Evolutionary conservation across 2,113 vertebrate species (phyloP).

Genomic region (Caranx ignobilis): DNA sequence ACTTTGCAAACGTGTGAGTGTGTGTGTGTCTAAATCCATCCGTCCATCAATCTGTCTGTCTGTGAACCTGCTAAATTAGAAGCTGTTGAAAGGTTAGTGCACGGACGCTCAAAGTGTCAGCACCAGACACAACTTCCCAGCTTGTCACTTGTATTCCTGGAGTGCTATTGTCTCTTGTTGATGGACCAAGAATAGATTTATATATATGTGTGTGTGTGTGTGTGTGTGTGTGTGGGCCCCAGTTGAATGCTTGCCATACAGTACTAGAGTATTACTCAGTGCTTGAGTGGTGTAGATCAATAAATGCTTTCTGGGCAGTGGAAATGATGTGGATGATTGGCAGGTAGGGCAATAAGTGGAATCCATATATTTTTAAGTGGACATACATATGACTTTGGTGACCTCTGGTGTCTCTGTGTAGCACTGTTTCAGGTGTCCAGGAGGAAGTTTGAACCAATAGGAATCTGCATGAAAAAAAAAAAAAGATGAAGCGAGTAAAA

Average conservation of each 20-base stretch:
- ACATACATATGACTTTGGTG: neutral
- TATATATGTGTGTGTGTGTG: neutral
- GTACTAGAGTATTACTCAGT: neutral
- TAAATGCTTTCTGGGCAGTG: neutral
- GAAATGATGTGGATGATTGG: neutral
- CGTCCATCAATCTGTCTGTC: slow-evolving; percentile 37
- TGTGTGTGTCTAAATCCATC: slow-evolving; percentile 46
- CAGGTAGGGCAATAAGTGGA: too few relatives aligned
- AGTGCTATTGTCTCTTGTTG: slow-evolving; percentile 45
- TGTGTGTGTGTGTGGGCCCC: neutral
- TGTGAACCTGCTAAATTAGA: slow-evolving; percentile 70
- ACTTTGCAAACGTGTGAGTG: neutral
- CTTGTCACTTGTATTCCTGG: slow-evolving; percentile 40
- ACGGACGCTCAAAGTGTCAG: slow-evolving; percentile 14
- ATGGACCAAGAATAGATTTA: neutral
- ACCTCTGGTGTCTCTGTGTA: neutral
- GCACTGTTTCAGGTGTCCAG: too few relatives aligned
- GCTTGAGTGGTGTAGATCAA: neutral
- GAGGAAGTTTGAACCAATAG: too few relatives aligned
- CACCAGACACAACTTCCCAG: slow-evolving; percentile 30
- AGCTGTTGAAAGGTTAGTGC: slow-evolving; percentile 65
- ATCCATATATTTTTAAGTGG: neutral
- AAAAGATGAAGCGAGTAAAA: too few relatives aligned
- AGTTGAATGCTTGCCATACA: neutral
- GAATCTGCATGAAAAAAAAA: too few relatives aligned